Base-by-base conservation (phyloP, 2,888 invertebrate species). In the Chalcis sispes region DNA sequence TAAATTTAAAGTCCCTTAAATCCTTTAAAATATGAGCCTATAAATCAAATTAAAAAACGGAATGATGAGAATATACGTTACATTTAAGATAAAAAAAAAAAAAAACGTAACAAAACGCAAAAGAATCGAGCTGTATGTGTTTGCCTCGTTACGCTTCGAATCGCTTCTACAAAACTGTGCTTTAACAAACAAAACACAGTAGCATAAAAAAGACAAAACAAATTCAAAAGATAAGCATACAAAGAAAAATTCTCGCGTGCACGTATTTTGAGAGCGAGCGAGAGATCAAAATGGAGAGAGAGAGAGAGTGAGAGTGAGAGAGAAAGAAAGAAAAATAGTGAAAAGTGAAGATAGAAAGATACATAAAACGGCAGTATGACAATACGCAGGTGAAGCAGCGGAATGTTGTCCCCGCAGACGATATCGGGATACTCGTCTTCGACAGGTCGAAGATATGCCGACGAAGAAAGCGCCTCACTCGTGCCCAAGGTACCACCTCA, bases 341-440 rank as follows among this genome's bases (percentile, higher is more conserved):
- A 46, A n/a, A 46, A 46, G 15, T 15, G 13, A 15, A 46, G 50
- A 50, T 3, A 50, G 3, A 50, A 50, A 50, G 5, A 50, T 50
- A 4, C 20, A 50, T 4, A 4, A 4, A 36, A 36, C 4, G 36
- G 20, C 5, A 50, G 20, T 13, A 69, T 62, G 25, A 72, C 23
- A 78, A 71, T 78, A 79, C 82, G 80, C 83, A 88, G 87, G 85
- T 88, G 86, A 88, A 86, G 87, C 85, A 83, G 85, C 82, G 81
- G 82, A 84, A 85, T 83, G 72, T n/a, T n/a, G n/a, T 79, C 83
- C 81, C 81, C 82, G 80, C 79, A 80, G 79, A 77, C 80, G 80
- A 77, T 77, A 80, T 81, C 77, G 42, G 42, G 13, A 13, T 42
- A 4, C 2, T 15, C 42, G 42, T 83, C 80, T 79, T 81, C 81